Base-by-base conservation (phyloP, 2,113 vertebrate species). In the Dolichallabes microphthalmus region DNA sequence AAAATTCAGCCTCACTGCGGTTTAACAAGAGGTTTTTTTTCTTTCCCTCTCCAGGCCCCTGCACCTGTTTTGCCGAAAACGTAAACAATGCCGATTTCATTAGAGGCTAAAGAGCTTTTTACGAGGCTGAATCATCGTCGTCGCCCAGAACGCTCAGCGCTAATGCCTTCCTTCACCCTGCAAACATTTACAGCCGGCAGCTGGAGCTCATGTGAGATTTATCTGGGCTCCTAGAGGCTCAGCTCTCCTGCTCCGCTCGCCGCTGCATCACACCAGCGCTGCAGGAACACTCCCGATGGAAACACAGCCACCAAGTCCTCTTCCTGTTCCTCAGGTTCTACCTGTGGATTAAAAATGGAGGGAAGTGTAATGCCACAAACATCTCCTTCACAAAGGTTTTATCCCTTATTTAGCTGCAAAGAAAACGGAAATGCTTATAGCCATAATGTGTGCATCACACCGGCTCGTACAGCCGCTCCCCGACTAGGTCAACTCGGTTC, bases 21-120 rank as follows among this genome's bases (percentile, higher is more conserved):
- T 83, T 82, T 83, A 83, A 83, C 53, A 83, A 73, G 82, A 57
- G 64, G 7, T 55, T 35, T 82, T 82, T 60, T 64, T 82, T 39
- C 45, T 45, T 8, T 8, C 45, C 45, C 55, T 35, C 64, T 55
- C 27, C 73, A 35, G 20, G 80, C n/a, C 52, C 27, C 66, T 83
- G 82, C 82, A 83, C 82, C 82, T 83, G 82, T 83, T 83, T 83
- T 83, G 82, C 68, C 53, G 82, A 83, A 60, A 83, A 83, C 66
- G 15, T 83, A 83, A 83, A 83, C 82, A 83, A 83, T 73, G 82
- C 66, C 81, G 52, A 66, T 82, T 83, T 83, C 82, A 83, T 83
- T 83, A 83, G 82, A 83, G 66, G 82, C 82, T 83, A 55, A 83
- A 83, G 68, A 83, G 82, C 27, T 83, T 83, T 83, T 83, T 83